Conservation (phyloP, 2,888 invertebrate species). For the Mesopsocus fuscifrons region DNA sequence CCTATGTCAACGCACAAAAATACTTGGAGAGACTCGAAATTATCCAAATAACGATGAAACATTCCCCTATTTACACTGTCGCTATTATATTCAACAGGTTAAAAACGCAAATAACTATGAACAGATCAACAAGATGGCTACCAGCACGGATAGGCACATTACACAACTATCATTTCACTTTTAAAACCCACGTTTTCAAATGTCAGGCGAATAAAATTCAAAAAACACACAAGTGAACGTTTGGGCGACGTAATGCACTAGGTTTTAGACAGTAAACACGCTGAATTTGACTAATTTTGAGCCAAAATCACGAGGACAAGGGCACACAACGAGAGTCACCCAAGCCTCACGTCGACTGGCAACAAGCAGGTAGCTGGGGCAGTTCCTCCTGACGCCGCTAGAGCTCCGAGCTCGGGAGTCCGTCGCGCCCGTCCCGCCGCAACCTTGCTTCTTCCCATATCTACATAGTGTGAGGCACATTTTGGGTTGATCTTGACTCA, state of each 20-base stretch:
- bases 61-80: no score
- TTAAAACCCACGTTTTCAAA: no score
- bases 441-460: no score
- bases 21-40: no score
- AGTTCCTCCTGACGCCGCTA: conserved; percentile 7
- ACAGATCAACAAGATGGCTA: conserved; percentile 8
- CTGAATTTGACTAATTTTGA: no score
- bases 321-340: neutral
- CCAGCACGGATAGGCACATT: conserved; percentile 4
- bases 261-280: no score
- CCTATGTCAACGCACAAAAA: no score
- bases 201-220: neutral
- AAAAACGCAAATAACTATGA: neutral
- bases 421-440: neutral
- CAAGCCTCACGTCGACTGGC: conserved; percentile 9
- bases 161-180: conserved; percentile 9
- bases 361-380: conserved; percentile 6
- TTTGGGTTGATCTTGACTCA: no score
- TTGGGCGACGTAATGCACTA: neutral
- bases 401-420: conserved; percentile 7
- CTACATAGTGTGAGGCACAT: no score
- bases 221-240: neutral
- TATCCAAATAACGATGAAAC: no score
- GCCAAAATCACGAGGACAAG: neutral
- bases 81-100: neutral